These are phyloP conservation scores for Carpatolechia fugitivella DNA, from an alignment of 2,888 invertebrate genomes.

Conservation along the genomic window DNA sequence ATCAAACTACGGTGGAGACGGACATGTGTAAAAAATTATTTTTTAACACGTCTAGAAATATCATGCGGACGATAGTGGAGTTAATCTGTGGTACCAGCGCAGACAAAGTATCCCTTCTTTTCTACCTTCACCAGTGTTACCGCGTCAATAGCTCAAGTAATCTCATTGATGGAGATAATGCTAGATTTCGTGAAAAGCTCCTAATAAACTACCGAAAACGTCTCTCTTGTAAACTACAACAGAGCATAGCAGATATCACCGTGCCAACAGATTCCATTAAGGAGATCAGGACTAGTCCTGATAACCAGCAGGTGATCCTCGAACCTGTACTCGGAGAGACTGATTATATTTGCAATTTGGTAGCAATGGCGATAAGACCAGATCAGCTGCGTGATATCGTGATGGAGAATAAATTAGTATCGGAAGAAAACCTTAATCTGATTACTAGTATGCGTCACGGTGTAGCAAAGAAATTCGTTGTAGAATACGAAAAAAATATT, in stretches of 20 bases:
- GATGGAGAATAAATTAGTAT: conserved; percentile 52
- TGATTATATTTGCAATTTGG: conserved; percentile 58
- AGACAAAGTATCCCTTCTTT: conserved; percentile 60
- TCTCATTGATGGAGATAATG: conserved; percentile 59
- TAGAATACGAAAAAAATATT: conserved; percentile 60
- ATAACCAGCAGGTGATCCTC: conserved; percentile 53
- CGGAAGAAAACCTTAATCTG: conserved; percentile 37
- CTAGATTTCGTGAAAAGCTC: conserved; percentile 59
- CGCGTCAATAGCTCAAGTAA: conserved; percentile 54
- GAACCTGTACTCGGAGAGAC: conserved; percentile 61
- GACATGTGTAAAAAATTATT: conserved; percentile 55
- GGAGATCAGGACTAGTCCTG: conserved; percentile 51
- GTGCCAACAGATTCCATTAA: conserved; percentile 47
- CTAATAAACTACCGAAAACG: conserved; percentile 57
- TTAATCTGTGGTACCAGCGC: conserved; percentile 61
- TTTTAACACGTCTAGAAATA: conserved; percentile 56
- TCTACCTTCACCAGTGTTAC: conserved; percentile 67
- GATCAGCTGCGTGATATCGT: conserved; percentile 55
- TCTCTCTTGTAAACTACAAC: conserved; percentile 46
- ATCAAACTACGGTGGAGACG: conserved; percentile 63
- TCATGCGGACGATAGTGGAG: conserved; percentile 61
- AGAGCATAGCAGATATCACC: conserved; percentile 61
- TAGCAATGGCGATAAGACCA: conserved; percentile 67
- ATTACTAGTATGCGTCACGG: conserved; percentile 46
- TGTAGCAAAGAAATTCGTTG: conserved; percentile 49